Percentiles rank a stretch among this genome's conserved stretches.
These are phyloP conservation scores for Trichechus manatus DNA, from an alignment of 2,113 vertebrate species.

Conservation along the genomic window DNA sequence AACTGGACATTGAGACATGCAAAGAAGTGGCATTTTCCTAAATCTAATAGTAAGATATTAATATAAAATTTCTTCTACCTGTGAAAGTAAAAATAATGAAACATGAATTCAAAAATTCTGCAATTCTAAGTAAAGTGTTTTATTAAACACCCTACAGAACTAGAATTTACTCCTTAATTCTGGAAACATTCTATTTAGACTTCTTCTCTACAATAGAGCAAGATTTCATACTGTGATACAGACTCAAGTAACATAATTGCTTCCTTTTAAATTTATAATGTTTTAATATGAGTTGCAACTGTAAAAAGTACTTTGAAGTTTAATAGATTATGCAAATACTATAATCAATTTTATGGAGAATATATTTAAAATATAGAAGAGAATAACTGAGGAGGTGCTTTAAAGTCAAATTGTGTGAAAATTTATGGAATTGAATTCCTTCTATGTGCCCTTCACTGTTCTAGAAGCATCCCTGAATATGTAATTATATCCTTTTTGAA, in stretches of 20 bases:
- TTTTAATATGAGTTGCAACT: constrained; percentile 31
- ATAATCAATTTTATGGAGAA: not conserved
- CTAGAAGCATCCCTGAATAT: not conserved
- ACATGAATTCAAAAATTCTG: not conserved
- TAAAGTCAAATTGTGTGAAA: not conserved
- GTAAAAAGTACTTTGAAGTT: not conserved
- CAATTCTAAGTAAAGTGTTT: not conserved
- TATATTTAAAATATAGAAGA: constrained; percentile 7
- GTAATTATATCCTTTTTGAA: not conserved
- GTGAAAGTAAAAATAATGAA: constrained; percentile 54
- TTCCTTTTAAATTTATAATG: constrained; percentile 62
- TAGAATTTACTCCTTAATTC: constrained; percentile 35
- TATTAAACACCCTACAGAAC: not conserved
- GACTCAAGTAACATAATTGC: not conserved
- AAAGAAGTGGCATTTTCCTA: not conserved
- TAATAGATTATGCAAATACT: constrained; percentile 19
- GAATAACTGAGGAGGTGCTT: not conserved
- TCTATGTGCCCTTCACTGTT: not conserved
- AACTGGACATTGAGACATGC: not conserved
- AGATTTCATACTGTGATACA: constrained; percentile 20
- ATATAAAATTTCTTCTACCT: not conserved
- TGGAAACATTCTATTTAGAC: constrained; percentile 11
- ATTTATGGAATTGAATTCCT: constrained; percentile 40
- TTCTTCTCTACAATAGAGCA: not conserved
- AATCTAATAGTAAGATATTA: not conserved